These are phyloP conservation scores for Carpatolechia fugitivella DNA, from an alignment of 2,888 invertebrate genomes.

Conservation along the genomic window DNA sequence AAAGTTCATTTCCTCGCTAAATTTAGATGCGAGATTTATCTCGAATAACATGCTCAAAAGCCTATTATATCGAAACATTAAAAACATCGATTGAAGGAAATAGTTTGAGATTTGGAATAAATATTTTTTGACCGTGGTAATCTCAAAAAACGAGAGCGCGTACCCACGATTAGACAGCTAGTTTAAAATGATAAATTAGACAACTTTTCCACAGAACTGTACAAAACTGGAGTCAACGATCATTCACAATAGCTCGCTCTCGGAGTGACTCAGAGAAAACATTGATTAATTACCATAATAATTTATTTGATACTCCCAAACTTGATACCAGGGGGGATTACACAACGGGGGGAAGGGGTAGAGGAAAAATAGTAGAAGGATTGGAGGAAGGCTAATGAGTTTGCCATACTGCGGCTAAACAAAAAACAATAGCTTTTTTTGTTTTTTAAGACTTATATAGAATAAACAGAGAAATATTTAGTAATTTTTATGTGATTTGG, in stretches of 20 bases:
- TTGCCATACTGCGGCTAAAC: background rate
- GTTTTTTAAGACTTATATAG: too few relatives aligned
- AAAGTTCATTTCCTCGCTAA: too few relatives aligned
- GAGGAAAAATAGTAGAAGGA: background rate
- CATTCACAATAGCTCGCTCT: slow-evolving; percentile 70
- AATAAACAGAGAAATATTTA: too few relatives aligned
- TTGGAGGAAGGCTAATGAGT: background rate
- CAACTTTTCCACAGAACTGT: slow-evolving; percentile 37
- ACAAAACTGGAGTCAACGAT: slow-evolving; percentile 64
- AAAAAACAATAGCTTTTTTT: too few relatives aligned
- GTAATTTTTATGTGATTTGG: too few relatives aligned
- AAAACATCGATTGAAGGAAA: too few relatives aligned
- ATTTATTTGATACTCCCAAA: slow-evolving; percentile 76
- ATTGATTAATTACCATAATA: slow-evolving; percentile 80
- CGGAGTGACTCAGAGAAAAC: slow-evolving; percentile 77
- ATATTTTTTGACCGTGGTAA: too few relatives aligned
- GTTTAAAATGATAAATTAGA: background rate
- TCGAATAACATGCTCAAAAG: too few relatives aligned
- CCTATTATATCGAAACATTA: too few relatives aligned
- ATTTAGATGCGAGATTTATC: too few relatives aligned
- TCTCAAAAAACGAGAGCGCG: too few relatives aligned
- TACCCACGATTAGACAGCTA: background rate
- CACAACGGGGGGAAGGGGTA: slow-evolving; percentile 41
- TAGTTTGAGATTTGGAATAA: too few relatives aligned
- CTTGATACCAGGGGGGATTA: slow-evolving; percentile 31